Conservation (phyloP, 2,888 invertebrate genomes). For the Volucella inanis region DNA sequence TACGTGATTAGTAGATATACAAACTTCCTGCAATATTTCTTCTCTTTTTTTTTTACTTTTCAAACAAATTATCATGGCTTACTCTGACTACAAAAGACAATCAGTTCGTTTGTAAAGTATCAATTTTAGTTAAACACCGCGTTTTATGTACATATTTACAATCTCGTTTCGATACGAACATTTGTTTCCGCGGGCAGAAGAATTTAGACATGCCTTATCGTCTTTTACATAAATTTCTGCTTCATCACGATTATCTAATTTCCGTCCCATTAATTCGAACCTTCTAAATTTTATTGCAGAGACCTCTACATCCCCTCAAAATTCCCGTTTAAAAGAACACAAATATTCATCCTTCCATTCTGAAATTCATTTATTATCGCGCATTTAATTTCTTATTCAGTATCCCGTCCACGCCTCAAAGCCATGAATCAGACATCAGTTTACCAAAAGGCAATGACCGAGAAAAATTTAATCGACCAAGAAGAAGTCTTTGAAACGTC, state of each 20-base stretch:
- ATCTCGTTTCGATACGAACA: constrained; percentile 31
- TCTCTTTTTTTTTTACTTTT: too few species aligned
- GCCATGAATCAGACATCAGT: constrained; percentile 67
- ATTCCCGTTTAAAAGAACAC: constrained; percentile 8
- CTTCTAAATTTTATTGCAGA: constrained; percentile 49
- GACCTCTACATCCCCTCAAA: not conserved
- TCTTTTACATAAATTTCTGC: constrained; percentile 48
- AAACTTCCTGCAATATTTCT: too few species aligned
- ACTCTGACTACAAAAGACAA: too few species aligned
- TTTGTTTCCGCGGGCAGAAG: constrained; percentile 40
- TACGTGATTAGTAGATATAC: too few species aligned
- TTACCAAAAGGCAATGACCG: constrained; percentile 52
- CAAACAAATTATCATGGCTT: too few species aligned
- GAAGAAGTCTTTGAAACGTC: constrained; percentile 29
- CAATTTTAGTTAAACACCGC: too few species aligned
- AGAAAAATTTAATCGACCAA: constrained; percentile 62
- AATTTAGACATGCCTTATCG: constrained; percentile 46
- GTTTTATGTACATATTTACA: not conserved
- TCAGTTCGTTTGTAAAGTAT: too few species aligned
- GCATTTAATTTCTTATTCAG: constrained; percentile 58
- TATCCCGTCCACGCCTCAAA: constrained; percentile 48
- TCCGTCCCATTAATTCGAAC: constrained; percentile 61
- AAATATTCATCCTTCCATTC: constrained; percentile 2
- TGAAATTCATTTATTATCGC: constrained; percentile 37
- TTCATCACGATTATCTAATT: constrained; percentile 59